Percentiles rank a stretch among this genome's conserved stretches.
phyloP scores from a whole-genome alignment of 1,140 invertebrate species.

The Tetragnatha versicolor region DNA sequence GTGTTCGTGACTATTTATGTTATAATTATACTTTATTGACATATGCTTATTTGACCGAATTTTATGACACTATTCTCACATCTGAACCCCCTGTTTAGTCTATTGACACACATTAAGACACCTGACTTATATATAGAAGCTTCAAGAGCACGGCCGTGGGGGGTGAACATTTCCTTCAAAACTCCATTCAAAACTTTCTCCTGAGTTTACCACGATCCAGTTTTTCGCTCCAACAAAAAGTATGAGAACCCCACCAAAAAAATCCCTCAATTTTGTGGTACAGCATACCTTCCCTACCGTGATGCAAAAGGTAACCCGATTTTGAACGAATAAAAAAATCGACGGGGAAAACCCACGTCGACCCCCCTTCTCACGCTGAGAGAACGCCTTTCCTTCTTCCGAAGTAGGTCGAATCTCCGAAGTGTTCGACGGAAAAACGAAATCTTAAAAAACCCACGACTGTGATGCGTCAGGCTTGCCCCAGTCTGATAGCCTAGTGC shows the following conservation, averaged over 20 bases:
- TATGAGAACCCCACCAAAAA: background rate
- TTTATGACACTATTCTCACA: no score
- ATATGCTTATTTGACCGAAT: no score
- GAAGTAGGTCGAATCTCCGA: conserved; percentile 41
- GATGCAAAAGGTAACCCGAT: conserved; percentile 37
- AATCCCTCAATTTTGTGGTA: background rate
- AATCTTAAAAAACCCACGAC: conserved; percentile 6
- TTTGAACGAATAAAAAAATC: conserved; percentile 8
- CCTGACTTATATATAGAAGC: no score
- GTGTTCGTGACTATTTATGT: no score
- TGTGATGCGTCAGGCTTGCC: conserved; percentile 15
- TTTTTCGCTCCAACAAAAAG: background rate
- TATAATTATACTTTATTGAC: no score
- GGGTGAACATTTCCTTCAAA: no score
- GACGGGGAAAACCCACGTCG: background rate
- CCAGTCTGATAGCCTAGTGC: conserved; percentile 39
- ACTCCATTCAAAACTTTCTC: conserved; percentile 2
- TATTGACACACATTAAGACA: no score
- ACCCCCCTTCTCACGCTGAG: background rate
- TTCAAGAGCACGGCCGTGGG: no score
- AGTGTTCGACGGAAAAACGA: conserved; percentile 1
- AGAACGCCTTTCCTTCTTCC: background rate
- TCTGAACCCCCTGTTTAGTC: no score
- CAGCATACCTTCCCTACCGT: background rate
- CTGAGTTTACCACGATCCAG: conserved; percentile 22